Evolutionary conservation across 2,797 vertebrate species (phyloP), one percentile per base, ranked within the genome.

Genomic region (Capromys pilorides): DNA sequence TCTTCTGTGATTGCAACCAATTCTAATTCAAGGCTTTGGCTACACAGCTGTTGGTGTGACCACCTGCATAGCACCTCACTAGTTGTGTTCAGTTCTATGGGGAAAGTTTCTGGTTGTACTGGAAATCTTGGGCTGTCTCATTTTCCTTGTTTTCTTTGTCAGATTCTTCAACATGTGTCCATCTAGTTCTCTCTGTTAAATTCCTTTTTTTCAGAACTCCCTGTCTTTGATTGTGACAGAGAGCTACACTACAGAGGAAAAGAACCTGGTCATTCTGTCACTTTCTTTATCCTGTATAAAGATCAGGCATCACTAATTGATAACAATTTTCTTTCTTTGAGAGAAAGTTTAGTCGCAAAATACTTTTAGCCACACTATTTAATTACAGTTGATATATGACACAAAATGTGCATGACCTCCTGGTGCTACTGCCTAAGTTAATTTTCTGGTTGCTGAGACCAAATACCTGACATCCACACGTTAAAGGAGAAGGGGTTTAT

Each of bases 31-130:
- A 77, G 64, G 49, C 79, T 92, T 66, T 28, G 59, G 39, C 6
- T 31, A 36, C 24, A 12, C 0, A 59, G 28, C 19, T 10, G 12
- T 59, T 79, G 26, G 57, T 39, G 4, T 18, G n/a, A 33, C n/a
- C 2, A 12, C 0, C 1, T 49, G n/a, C 67, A 36, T 0, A 24
- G 14, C 2, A 2, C 8, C n/a, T 57, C 39, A 90, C n/a, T 54
- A 18, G 13, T 3, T 64, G 62, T 21, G 4, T 39, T 51, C 57
- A 77, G 69, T n/a, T 7, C 41, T 31, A 0, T 5, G 5, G 33
- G 49, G 82, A 22, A 45, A 31, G 36, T 54, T 59, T 1, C 51
- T 88, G 90, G 28, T 18, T 28, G 24, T 71, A 39, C 16, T 51
- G 1, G 67, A 66, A 39, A 62, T 61, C 31, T 31, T 41, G 28